A percentile compares a stretch with the other conserved stretches of the same genome.
phyloP scores from a whole-genome alignment of 2,888 invertebrate species.

The Sthenelais limicola region DNA sequence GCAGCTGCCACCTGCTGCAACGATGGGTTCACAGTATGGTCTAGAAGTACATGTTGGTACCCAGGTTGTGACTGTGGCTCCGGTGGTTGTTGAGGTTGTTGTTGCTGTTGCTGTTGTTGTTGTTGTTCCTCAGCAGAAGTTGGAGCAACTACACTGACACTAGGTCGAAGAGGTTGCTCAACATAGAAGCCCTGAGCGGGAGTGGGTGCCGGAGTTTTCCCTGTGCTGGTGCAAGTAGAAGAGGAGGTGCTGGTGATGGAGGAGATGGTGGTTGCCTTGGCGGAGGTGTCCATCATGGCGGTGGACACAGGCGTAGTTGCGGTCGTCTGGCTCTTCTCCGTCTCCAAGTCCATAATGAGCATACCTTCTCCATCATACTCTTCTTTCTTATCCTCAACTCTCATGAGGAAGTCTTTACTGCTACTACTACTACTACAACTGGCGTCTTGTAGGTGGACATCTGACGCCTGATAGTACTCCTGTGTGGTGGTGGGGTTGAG shows the following conservation, averaged over 20 bases:
- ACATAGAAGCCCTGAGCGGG: slow-evolving; percentile 27
- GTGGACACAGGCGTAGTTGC: background rate
- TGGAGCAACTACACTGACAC: too few species aligned
- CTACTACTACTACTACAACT: background rate
- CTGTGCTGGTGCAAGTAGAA: too few species aligned
- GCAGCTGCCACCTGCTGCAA: background rate
- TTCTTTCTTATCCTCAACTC: slow-evolving; percentile 23
- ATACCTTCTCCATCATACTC: slow-evolving; percentile 28
- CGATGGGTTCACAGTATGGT: background rate
- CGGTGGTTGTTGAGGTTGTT: background rate
- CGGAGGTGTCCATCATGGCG: too few species aligned
- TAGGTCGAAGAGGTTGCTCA: background rate
- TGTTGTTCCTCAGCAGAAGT: too few species aligned
- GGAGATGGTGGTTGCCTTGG: too few species aligned
- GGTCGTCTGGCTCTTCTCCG: background rate
- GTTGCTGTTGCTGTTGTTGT: too few species aligned
- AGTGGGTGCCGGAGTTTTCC: too few species aligned
- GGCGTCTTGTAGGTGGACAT: too few species aligned
- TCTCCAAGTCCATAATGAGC: slow-evolving; percentile 24
- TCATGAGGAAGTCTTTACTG: background rate
- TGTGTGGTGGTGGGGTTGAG: background rate
- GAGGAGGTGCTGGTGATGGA: too few species aligned
- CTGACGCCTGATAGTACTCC: too few species aligned
- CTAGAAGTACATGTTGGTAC: too few species aligned
- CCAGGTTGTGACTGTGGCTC: too few species aligned